Evolutionary conservation across 2,888 invertebrate genomes (phyloP).

Genomic region (Athrips mouffetella): DNA sequence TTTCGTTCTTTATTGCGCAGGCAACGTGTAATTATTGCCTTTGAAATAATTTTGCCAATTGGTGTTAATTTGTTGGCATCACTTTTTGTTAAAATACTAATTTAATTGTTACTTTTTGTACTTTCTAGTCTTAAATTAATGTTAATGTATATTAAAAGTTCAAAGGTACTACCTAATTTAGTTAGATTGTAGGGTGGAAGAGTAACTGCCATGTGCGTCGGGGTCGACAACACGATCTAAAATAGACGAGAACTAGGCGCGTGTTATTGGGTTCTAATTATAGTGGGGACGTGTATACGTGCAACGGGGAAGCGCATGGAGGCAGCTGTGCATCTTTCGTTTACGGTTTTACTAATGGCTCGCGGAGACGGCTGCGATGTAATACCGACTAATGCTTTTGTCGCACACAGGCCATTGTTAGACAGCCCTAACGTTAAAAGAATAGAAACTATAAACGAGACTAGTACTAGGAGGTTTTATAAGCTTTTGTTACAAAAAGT

Average conservation of each 20-base stretch:
- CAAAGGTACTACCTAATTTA: constrained; percentile 23
- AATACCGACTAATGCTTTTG: constrained; percentile 3
- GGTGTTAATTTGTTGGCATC: too few relatives aligned
- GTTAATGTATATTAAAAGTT: neutral
- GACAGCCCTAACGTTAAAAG: too few relatives aligned
- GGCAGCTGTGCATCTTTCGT: neutral
- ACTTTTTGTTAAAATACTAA: too few relatives aligned
- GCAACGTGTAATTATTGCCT: too few relatives aligned
- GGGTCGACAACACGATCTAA: constrained; percentile 60
- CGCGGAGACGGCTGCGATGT: neutral
- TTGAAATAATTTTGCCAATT: too few relatives aligned
- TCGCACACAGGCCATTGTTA: neutral
- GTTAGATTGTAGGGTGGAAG: constrained; percentile 38
- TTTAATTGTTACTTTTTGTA: too few relatives aligned
- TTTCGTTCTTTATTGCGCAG: too few relatives aligned
- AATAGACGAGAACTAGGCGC: constrained; percentile 53
- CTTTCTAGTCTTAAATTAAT: neutral
- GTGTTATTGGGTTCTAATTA: constrained; percentile 44
- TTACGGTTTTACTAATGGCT: neutral
- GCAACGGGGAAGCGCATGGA: constrained; percentile 10
- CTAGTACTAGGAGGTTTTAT: too few relatives aligned
- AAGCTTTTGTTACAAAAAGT: too few relatives aligned
- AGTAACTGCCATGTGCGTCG: constrained; percentile 37
- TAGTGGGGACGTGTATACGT: constrained; percentile 37
- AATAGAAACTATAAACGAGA: neutral